phyloP scores from a whole-genome alignment of 2,113 vertebrate genomes.

The Halcyon senegalensis region DNA sequence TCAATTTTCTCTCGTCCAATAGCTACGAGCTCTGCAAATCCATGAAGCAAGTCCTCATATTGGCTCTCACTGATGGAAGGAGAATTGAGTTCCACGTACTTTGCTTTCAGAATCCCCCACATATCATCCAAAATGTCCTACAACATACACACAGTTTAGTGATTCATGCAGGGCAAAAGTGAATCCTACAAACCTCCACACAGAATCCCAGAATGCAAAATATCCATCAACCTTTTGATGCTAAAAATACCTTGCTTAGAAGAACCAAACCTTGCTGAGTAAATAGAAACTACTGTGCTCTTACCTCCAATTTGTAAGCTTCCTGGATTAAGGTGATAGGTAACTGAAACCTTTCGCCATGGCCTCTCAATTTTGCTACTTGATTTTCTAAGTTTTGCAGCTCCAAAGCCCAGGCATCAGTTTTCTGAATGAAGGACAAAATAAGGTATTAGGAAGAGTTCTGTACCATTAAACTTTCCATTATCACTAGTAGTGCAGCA shows the following conservation, averaged over 20 bases:
- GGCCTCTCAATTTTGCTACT: conserved; percentile 76
- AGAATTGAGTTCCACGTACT: conserved; percentile 67
- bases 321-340: conserved; percentile 76
- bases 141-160: not conserved
- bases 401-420: conserved; percentile 55
- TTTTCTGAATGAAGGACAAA: conserved; percentile 72
- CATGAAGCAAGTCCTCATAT: conserved; percentile 73
- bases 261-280: not conserved
- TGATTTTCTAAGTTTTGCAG: conserved; percentile 77
- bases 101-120: conserved; percentile 70
- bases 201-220: not conserved
- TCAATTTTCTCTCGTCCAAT: conserved; percentile 76
- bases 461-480: not conserved
- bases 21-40: conserved; percentile 75
- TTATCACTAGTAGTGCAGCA: not conserved
- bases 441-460: not conserved
- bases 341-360: conserved; percentile 71
- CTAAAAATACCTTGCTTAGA: not conserved
- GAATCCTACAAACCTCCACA: not conserved
- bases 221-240: not conserved
- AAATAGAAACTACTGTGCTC: not conserved
- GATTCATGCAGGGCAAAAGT: not conserved
- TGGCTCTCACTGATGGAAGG: conserved; percentile 70
- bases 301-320: conserved; percentile 83
- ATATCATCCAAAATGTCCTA: conserved; percentile 80